Base-by-base conservation (phyloP, 2,888 invertebrate species). In the Yponomeuta cagnagella region DNA sequence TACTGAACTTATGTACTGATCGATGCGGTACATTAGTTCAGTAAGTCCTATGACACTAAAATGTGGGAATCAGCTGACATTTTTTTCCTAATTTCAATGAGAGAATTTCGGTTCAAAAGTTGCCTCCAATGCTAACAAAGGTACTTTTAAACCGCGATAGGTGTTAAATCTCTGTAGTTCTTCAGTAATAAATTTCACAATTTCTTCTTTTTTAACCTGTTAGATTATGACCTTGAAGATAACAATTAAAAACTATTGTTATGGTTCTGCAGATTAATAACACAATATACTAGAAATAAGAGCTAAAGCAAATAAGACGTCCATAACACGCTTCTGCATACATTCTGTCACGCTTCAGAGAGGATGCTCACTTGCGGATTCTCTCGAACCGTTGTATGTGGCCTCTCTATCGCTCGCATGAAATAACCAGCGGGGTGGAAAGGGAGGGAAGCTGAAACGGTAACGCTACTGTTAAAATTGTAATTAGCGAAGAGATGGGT, bases 381-480 rank as follows among this genome's bases (percentile, higher is more conserved):
- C 68, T 68, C 48, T 30, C 68, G 31, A 10, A 52, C 68, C 52
- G 68, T 68, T 67, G 67, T 15, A 8, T 23, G 15, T 33, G 30
- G n/a, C 63, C 31, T 63, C 63, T 69, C 37, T 23, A 63, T 63
- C 69, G 15, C 58, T 12, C 37, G 31, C n/a, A 2, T 15, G 33
- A 3, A 2, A 31, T 63, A 52, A 30, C 30, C 31, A 12, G 37
- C n/a, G 15, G 37, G 63, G 9, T 8, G 15, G 69, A 69, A 37
- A 63, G 23, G 33, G 63, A 69, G n/a, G 63, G 10, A 2, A 23
- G 37, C 23, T 37, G 33, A 15, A 37, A 63, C 69, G 69, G 58
- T 69, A 63, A 31, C 37, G 58, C 15, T 23, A 69, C 69, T 69
- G 69, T 69, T 69, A 69, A 69, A 69, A 69, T 69, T 69, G 63